These are phyloP conservation scores for Lycia hirtaria DNA, from an alignment of 2,888 invertebrate genomes.

Conservation along the genomic window DNA sequence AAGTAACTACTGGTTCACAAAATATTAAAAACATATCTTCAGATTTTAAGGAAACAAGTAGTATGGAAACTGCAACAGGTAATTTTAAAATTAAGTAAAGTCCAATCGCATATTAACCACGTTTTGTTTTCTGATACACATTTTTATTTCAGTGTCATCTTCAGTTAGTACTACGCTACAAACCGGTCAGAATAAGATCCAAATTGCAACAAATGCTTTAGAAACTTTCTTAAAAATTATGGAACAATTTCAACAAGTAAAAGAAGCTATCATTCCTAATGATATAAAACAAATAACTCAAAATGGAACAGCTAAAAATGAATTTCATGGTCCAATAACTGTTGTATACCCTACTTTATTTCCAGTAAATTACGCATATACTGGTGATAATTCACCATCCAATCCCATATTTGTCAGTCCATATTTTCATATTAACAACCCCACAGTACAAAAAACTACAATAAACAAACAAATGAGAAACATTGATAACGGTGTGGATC, in stretches of 20 bases:
- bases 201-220: constrained; percentile 1
- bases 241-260: constrained; percentile 3
- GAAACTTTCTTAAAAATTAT: constrained; percentile 15
- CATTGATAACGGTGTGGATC: not conserved
- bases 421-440: constrained; percentile 7
- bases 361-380: constrained; percentile 13
- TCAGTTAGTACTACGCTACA: not conserved
- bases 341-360: constrained; percentile 15
- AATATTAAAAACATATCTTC: not conserved
- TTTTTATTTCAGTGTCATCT: constrained; percentile 7
- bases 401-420: constrained; percentile 6
- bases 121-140: not conserved
- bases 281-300: constrained; percentile 16
- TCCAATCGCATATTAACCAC: not conserved
- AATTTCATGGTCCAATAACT: constrained; percentile 22
- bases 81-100: not conserved
- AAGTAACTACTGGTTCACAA: not conserved
- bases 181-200: constrained; percentile 3
- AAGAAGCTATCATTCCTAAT: not conserved
- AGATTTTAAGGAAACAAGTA: not conserved
- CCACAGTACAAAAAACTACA: constrained; percentile 5
- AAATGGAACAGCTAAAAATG: constrained; percentile 26
- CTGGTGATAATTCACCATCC: not conserved
- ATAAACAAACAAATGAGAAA: constrained; percentile 1
- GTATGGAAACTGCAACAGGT: not conserved